phyloP scores from a whole-genome alignment of 1,140 invertebrate genomes.

The Brachionus calyciflorus region DNA sequence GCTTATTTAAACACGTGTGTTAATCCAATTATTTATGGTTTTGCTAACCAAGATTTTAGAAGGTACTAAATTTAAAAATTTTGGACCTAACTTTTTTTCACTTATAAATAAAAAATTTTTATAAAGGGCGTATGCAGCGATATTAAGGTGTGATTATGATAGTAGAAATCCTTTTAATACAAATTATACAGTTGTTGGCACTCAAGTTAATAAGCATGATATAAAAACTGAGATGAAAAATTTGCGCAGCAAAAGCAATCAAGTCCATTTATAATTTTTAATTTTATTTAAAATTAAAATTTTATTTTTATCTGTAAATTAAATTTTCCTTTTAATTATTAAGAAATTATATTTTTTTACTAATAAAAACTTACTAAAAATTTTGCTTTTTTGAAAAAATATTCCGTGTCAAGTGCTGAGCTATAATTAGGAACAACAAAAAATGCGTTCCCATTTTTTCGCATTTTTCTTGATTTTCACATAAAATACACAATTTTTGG shows the following conservation, averaged over 20 bases:
- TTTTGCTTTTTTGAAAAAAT: too few relatives aligned
- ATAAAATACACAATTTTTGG: too few relatives aligned
- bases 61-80: background rate
- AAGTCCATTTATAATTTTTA: slow-evolving; percentile 2
- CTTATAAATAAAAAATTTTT: too few relatives aligned
- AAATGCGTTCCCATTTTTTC: too few relatives aligned
- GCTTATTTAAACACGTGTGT: slow-evolving; percentile 49
- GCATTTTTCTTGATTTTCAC: too few relatives aligned
- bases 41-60: slow-evolving; percentile 48
- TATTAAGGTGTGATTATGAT: slow-evolving; percentile 34
- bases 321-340: too few relatives aligned
- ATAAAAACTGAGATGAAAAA: background rate
- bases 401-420: too few relatives aligned
- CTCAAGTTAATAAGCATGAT: slow-evolving; percentile 32
- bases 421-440: too few relatives aligned
- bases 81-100: background rate
- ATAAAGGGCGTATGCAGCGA: slow-evolving; percentile 27
- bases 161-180: background rate
- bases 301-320: background rate
- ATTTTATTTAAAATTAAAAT: background rate
- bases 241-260: background rate
- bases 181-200: slow-evolving; percentile 21
- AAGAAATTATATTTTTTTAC: too few relatives aligned
- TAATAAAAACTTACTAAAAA: too few relatives aligned
- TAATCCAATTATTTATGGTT: slow-evolving; percentile 49